phyloP scores from a whole-genome alignment of 2,113 vertebrate genomes.

The Actinemys pallida region DNA sequence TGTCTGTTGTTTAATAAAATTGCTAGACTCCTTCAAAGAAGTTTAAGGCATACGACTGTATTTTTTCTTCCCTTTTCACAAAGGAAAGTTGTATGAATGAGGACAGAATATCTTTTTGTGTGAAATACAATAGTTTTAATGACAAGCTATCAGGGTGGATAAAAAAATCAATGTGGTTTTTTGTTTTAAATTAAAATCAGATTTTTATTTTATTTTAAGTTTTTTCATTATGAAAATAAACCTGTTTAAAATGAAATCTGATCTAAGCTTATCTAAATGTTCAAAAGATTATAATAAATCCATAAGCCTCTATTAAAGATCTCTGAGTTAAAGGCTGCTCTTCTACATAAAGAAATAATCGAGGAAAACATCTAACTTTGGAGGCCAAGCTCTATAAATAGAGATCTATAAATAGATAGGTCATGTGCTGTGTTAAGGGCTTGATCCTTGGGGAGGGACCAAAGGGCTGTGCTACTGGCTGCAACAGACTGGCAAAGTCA shows the following conservation, averaged over 20 bases:
- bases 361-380: background rate
- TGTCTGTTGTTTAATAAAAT: background rate
- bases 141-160: background rate
- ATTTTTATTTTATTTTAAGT: too few species aligned
- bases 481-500: background rate
- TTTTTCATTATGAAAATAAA: too few species aligned
- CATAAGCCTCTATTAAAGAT: background rate
- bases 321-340: background rate
- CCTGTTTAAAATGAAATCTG: too few species aligned
- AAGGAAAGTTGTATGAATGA: background rate
- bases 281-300: background rate
- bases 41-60: too few species aligned
- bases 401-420: background rate
- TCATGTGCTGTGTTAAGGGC: too few species aligned
- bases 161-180: too few species aligned
- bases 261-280: too few species aligned
- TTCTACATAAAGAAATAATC: background rate
- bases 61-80: background rate
- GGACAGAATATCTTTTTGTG: background rate
- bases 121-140: background rate
- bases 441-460: too few species aligned
- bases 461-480: background rate
- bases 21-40: background rate
- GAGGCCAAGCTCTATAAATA: background rate
- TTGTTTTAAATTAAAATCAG: too few species aligned